Conservation (phyloP, 37 sponge, comb jelly and placozoan genomes). For the Eunapius fragilis region DNA sequence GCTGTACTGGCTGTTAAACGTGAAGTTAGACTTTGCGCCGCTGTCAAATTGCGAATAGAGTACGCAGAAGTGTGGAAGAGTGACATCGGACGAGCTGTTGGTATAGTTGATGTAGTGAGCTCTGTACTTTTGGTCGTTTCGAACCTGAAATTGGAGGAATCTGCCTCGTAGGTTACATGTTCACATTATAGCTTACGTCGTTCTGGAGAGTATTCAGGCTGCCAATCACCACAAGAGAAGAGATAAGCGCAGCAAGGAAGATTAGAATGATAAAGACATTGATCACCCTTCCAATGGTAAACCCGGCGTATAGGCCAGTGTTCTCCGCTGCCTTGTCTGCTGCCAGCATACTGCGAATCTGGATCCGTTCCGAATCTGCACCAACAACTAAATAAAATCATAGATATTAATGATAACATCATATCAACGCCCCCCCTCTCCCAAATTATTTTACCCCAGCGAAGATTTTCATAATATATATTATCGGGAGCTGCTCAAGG, state of each 20-base stretch:
- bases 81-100: background rate
- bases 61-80: constrained; percentile 10
- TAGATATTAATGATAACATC: background rate
- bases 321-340: background rate
- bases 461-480: too few species aligned
- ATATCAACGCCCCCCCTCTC: background rate
- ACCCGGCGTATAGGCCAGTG: background rate
- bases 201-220: constrained; percentile 16
- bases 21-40: constrained; percentile 2
- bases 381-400: too few species aligned
- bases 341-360: background rate
- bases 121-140: background rate
- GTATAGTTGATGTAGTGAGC: constrained; percentile 1
- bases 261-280: constrained; percentile 34
- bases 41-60: constrained; percentile 23
- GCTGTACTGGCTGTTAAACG: background rate
- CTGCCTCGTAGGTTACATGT: too few species aligned
- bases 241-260: constrained; percentile 34
- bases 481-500: too few species aligned
- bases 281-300: constrained; percentile 48
- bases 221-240: constrained; percentile 50
- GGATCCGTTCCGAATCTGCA: background rate
- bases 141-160: too few species aligned
- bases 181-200: too few species aligned
- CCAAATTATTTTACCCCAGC: too few species aligned